phyloP scores from a whole-genome alignment of 1,140 invertebrate species.

The Megalonaias nervosa region DNA sequence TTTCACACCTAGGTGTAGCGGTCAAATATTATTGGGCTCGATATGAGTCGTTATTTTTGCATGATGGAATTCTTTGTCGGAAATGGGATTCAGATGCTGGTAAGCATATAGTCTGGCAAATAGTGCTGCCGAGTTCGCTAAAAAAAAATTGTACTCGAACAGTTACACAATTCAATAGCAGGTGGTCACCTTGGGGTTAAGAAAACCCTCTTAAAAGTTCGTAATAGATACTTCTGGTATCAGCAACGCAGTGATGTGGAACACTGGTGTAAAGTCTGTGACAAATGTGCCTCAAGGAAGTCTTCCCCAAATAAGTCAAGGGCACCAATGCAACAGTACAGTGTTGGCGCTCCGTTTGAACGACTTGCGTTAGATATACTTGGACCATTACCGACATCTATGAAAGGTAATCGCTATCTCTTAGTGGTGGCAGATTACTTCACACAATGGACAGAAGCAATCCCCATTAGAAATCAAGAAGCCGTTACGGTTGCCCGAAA shows the following conservation, averaged over 20 bases:
- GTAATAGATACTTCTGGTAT: neutral
- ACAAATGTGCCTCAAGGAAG: neutral
- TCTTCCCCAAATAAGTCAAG: no score
- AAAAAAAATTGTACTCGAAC: no score
- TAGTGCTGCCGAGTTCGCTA: no score
- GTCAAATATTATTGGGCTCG: no score
- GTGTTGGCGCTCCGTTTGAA: conserved; percentile 11
- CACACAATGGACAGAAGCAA: conserved; percentile 46
- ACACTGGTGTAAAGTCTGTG: neutral
- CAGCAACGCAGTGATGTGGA: neutral
- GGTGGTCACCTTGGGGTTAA: neutral
- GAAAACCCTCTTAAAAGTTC: conserved; percentile 8
- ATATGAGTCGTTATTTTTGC: no score
- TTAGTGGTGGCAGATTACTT: conserved; percentile 52
- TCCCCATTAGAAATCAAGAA: conserved; percentile 35
- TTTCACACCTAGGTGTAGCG: no score
- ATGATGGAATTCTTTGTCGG: no score
- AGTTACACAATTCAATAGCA: conserved; percentile 30
- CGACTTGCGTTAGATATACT: conserved; percentile 10
- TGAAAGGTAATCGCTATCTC: conserved; percentile 45
- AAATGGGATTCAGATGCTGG: no score
- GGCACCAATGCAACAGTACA: neutral
- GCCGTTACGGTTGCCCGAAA: conserved; percentile 45
- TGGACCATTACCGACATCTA: neutral
- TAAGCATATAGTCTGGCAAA: no score